These are phyloP conservation scores for Paralichthys olivaceus DNA, from an alignment of 2,113 vertebrate species.

Conservation along the genomic window DNA sequence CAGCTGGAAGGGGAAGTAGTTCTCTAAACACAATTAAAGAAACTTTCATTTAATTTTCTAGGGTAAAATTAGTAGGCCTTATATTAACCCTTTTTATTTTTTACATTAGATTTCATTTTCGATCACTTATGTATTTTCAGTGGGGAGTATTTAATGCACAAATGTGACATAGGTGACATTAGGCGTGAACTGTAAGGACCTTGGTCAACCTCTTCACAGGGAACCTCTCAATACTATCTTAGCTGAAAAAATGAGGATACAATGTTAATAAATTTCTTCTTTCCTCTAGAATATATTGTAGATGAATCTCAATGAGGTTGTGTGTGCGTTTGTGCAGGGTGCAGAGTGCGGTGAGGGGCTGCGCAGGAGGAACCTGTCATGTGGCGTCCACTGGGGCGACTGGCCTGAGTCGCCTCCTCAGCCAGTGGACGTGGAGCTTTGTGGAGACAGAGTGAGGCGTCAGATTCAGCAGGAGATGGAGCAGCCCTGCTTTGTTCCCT, in stretches of 20 bases:
- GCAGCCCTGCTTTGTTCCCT: conserved; percentile 90
- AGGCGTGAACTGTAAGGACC: too few species aligned
- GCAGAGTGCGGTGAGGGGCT: conserved; percentile 94
- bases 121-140: too few species aligned
- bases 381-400: conserved; percentile 86
- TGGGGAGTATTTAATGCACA: too few species aligned
- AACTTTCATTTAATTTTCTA: too few species aligned
- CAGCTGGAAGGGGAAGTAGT: too few species aligned
- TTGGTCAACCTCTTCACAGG: not conserved
- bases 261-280: not conserved
- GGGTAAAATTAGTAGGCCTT: too few species aligned
- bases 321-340: conserved; percentile 75
- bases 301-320: not conserved
- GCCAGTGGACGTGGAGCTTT: conserved; percentile 79
- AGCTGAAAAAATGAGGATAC: too few species aligned
- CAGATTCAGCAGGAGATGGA: conserved; percentile 79
- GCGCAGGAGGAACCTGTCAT: conserved; percentile 86
- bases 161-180: too few species aligned
- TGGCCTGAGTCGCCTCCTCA: conserved; percentile 66
- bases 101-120: too few species aligned
- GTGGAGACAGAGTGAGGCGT: conserved; percentile 82
- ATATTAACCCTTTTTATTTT: too few species aligned
- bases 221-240: too few species aligned
- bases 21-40: too few species aligned
- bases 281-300: not conserved